Percentiles rank a stretch among this genome's conserved stretches.
These are phyloP conservation scores for Saguinus oedipus DNA, from an alignment of 2,797 vertebrate genomes.

Conservation along the genomic window DNA sequence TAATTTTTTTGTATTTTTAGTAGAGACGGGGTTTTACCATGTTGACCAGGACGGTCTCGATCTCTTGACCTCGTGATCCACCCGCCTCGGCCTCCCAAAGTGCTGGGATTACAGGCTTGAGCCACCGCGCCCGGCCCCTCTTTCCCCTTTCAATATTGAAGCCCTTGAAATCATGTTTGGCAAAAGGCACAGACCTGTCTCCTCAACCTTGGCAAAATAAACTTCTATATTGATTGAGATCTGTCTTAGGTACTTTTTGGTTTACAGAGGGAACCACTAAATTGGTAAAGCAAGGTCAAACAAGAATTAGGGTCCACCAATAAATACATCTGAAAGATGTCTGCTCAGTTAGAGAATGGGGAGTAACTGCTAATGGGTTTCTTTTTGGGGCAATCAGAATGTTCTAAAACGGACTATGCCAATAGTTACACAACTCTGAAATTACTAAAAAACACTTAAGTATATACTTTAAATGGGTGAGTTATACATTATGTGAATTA, in stretches of 20 bases:
- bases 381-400: neutral
- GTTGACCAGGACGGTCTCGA: too few relatives aligned
- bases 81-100: too few relatives aligned
- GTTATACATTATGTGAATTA: neutral
- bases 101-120: too few relatives aligned
- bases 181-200: neutral
- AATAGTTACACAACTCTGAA: too few relatives aligned
- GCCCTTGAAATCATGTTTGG: neutral
- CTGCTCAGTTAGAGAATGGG: accelerated
- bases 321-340: neutral
- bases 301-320: neutral
- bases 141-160: neutral
- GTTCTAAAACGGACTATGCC: accelerated
- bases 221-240: neutral
- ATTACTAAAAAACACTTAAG: neutral
- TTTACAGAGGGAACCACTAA: neutral
- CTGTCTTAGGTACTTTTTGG: neutral
- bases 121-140: too few relatives aligned
- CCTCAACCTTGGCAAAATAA: neutral
- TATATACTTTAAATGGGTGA: too few relatives aligned
- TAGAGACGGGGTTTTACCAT: too few relatives aligned
- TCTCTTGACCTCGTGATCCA: too few relatives aligned
- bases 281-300: neutral
- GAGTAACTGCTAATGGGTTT: accelerated
- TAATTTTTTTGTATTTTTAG: too few relatives aligned